Evolutionary conservation across 1,140 invertebrate genomes (phyloP).

Genomic region (Rhyacophila brunnea): DNA sequence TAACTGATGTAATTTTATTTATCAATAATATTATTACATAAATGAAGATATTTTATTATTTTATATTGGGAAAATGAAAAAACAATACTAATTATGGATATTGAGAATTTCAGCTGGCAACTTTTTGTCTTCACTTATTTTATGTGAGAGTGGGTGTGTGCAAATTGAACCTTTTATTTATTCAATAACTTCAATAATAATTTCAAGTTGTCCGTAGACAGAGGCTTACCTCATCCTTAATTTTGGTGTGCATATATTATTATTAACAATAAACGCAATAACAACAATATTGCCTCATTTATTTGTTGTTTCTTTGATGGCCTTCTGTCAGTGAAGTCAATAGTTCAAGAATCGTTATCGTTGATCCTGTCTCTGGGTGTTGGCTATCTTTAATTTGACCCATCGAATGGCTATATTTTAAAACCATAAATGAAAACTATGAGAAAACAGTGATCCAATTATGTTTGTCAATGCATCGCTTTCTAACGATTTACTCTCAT

Average conservation of each 20-base stretch:
- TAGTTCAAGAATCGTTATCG: background rate
- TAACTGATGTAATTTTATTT: too few species aligned
- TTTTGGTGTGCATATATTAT: constrained; percentile 17
- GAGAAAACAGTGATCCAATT: constrained; percentile 16
- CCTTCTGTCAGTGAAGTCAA: background rate
- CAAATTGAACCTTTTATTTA: constrained; percentile 19
- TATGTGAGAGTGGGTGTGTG: constrained; percentile 14
- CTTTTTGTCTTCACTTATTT: too few species aligned
- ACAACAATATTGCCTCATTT: too few species aligned
- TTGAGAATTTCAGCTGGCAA: too few species aligned
- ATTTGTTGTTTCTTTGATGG: background rate
- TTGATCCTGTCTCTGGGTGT: constrained; percentile 9
- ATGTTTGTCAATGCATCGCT: constrained; percentile 9
- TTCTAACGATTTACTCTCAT: constrained; percentile 9
- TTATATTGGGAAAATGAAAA: too few species aligned
- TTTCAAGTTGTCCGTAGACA: background rate
- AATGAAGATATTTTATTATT: too few species aligned
- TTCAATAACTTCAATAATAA: constrained; percentile 12
- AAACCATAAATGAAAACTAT: constrained; percentile 3
- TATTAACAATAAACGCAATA: background rate
- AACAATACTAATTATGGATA: too few species aligned
- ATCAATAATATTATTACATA: too few species aligned
- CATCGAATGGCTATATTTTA: background rate
- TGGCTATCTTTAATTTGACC: background rate
- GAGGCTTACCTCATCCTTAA: constrained; percentile 18